Base-by-base conservation (phyloP, 1,140 invertebrate species). In the Cyphomyrmex costatus region DNA sequence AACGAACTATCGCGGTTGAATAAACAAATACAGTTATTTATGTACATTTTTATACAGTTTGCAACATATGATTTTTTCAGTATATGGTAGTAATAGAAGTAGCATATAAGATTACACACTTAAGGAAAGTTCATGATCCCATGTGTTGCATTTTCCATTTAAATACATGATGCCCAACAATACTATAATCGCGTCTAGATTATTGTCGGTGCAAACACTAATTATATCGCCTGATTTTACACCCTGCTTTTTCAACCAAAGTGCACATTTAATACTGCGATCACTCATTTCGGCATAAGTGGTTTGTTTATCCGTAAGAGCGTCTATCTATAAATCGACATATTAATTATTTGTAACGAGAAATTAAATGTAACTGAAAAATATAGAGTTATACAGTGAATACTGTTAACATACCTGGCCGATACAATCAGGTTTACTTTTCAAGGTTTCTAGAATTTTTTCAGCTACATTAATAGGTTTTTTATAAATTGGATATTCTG, bases 271-370 rank as follows among this genome's bases (percentile, higher is more conserved):
- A 16, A 86, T 71, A 19, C 65, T 80, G 19, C 65, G 74, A 4
- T 86, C 65, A 53, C 36, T 36, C 76, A 86, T 86, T 51, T 86
- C 84, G 12, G 56, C 68, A 27, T 63, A 86, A 6, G 76, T 86
- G 2, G 19, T 6, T 46, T n/a, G 16, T 42, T 42, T 61, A 4
- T 24, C 76, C 21, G 76, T 80, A 16, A 49, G 0, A 10, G 30
- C 65, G 1, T 86, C 76, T 36, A 86, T 61, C 84, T 86, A 12
- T 36, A 27, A 1, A 46, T 12, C 1, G 42, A 33, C 1, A 21
- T 46, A 3, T 30, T 51, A 49, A 68, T 16, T 0, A 46, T 68
- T 68, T 1, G 5, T 27, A 51, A 51, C 24, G 3, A 51, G 7
- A 51, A 60, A 7, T 60, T 77, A 21, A 63, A 66, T 42, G 3